Evolutionary conservation across 2,888 invertebrate genomes (phyloP).

Genomic region (Diabrotica balteata): DNA sequence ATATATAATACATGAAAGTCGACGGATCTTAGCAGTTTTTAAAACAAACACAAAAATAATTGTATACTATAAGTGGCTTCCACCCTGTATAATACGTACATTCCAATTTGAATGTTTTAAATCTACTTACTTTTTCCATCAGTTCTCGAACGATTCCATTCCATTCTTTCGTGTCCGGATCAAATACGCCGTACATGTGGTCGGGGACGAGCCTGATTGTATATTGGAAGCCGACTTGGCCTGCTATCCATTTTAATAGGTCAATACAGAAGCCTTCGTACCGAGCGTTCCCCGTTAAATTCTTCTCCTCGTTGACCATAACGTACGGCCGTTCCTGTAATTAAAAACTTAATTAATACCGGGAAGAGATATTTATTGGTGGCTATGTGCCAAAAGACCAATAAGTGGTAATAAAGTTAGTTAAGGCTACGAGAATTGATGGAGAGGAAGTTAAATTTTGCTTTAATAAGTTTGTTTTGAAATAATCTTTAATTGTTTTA

Average conservation of each 20-base stretch:
- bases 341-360: slow-evolving; percentile 14
- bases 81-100: too few species aligned
- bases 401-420: too few species aligned
- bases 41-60: too few species aligned
- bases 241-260: slow-evolving; percentile 81
- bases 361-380: too few species aligned
- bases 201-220: slow-evolving; percentile 84
- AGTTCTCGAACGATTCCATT: slow-evolving; percentile 88
- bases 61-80: too few species aligned
- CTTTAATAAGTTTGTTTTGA: too few species aligned
- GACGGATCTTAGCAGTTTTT: too few species aligned
- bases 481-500: too few species aligned
- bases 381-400: too few species aligned
- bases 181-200: slow-evolving; percentile 87
- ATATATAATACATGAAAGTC: too few species aligned
- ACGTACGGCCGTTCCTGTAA: slow-evolving; percentile 88
- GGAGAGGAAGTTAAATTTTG: too few species aligned
- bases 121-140: slow-evolving; percentile 78
- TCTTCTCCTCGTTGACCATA: slow-evolving; percentile 85
- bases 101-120: neutral
- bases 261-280: slow-evolving; percentile 94
- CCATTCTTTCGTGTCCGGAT: slow-evolving; percentile 88
- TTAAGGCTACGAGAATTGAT: too few species aligned
- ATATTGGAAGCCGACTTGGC: slow-evolving; percentile 88
- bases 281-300: slow-evolving; percentile 84